phyloP scores from a whole-genome alignment of 1,140 invertebrate genomes.

The Anoplophora glabripennis region DNA sequence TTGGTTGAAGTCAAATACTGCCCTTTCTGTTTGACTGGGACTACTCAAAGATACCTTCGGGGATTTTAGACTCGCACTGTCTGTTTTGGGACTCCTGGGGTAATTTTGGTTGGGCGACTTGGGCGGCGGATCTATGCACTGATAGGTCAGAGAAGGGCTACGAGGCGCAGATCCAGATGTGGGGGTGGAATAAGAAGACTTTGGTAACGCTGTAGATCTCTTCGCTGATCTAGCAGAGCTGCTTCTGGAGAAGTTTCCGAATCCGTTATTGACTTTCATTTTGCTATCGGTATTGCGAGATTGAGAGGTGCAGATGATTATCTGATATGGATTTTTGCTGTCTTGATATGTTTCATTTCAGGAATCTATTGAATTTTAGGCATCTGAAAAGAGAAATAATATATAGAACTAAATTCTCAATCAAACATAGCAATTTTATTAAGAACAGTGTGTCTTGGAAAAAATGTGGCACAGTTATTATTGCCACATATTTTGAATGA shows the following conservation, averaged over 20 bases:
- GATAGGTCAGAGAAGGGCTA: slow-evolving; percentile 33
- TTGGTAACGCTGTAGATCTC: slow-evolving; percentile 24
- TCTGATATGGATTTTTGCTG: slow-evolving; percentile 6
- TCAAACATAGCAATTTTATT: no score
- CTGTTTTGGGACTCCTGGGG: slow-evolving; percentile 25
- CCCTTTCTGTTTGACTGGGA: slow-evolving; percentile 30
- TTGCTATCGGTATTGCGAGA: background rate
- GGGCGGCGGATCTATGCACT: slow-evolving; percentile 26
- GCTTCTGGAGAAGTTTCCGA: slow-evolving; percentile 30
- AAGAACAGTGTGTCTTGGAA: no score
- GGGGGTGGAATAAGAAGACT: slow-evolving; percentile 39
- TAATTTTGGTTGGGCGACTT: slow-evolving; percentile 24
- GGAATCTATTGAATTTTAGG: background rate
- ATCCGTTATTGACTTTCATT: slow-evolving; percentile 29
- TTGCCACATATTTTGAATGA: no score
- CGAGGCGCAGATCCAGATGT: slow-evolving; percentile 26
- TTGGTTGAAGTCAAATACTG: slow-evolving; percentile 33
- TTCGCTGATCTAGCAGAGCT: slow-evolving; percentile 27
- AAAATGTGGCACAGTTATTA: no score
- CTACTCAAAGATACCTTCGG: slow-evolving; percentile 37
- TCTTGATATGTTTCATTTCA: slow-evolving; percentile 12
- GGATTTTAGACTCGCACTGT: slow-evolving; percentile 25
- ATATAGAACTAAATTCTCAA: no score
- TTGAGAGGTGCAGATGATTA: slow-evolving; percentile 1
- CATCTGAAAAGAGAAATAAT: slow-evolving; percentile 3